These are phyloP conservation scores for Suricata suricatta DNA, from an alignment of 2,113 vertebrate genomes.

Conservation along the genomic window DNA sequence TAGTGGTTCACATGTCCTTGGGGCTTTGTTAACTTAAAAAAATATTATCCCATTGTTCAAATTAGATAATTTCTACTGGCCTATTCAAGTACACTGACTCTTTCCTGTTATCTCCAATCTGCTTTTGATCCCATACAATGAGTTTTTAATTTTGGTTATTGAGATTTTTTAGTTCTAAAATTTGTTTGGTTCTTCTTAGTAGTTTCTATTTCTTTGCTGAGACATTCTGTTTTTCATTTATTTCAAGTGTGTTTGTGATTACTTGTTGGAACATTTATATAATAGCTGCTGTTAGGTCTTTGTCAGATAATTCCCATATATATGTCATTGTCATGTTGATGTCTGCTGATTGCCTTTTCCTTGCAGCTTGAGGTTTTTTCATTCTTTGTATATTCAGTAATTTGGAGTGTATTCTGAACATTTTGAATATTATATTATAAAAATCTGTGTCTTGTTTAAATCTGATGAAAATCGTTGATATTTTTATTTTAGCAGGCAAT, in stretches of 20 bases:
- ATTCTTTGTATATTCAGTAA: background rate
- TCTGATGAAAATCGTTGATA: background rate
- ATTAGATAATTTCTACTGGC: background rate
- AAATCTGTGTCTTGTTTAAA: background rate
- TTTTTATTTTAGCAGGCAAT: background rate
- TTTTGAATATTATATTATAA: background rate
- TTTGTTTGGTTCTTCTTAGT: background rate
- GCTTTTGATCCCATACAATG: background rate
- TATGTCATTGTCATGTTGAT: background rate
- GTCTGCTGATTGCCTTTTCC: background rate
- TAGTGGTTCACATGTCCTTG: background rate
- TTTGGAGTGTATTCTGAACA: background rate
- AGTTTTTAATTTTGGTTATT: background rate
- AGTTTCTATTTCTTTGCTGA: background rate
- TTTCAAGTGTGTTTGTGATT: slow-evolving; percentile 5
- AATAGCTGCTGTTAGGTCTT: background rate
- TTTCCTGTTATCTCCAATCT: background rate
- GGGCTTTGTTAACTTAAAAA: background rate
- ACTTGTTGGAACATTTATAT: background rate
- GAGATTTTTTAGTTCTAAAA: background rate
- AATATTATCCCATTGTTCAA: background rate
- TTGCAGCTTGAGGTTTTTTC: background rate
- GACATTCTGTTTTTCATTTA: background rate
- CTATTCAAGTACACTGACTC: background rate
- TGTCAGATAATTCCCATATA: background rate